Evolutionary conservation across 2,113 vertebrate genomes (phyloP).

Genomic region (Gallinago jamesoni): DNA sequence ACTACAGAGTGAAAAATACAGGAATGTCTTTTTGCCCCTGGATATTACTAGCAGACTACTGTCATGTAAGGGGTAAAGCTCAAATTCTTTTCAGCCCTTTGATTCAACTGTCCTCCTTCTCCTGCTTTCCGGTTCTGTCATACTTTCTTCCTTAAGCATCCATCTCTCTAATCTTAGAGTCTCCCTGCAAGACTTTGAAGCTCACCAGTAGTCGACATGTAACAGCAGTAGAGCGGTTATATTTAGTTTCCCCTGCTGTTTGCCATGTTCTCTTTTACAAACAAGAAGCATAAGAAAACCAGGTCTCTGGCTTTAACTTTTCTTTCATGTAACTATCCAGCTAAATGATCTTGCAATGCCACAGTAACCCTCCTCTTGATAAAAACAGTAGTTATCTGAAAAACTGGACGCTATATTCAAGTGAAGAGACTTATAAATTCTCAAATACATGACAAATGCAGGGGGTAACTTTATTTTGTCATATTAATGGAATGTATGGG

Average conservation of each 20-base stretch:
- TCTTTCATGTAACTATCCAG: neutral
- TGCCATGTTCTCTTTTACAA: conserved; percentile 22
- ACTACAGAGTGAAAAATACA: neutral
- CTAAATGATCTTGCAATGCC: neutral
- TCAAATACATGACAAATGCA: neutral
- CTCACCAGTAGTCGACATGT: neutral
- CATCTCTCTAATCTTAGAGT: neutral
- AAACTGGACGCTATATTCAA: neutral
- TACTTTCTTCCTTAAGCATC: neutral
- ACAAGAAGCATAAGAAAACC: neutral
- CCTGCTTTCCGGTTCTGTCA: neutral
- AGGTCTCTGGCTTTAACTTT: conserved; percentile 15
- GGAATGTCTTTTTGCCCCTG: neutral
- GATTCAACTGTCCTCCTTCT: neutral
- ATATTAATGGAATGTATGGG: neutral
- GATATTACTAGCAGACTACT: neutral
- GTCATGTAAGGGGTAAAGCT: neutral
- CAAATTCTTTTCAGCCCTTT: neutral
- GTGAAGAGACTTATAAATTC: neutral
- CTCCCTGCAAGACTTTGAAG: neutral
- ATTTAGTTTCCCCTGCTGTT: conserved; percentile 52
- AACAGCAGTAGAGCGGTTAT: conserved; percentile 3
- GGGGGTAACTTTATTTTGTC: neutral
- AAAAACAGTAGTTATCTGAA: neutral
- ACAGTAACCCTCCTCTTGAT: neutral